Evolutionary conservation across 2,888 invertebrate genomes (phyloP), one percentile per base, ranked within the genome.

Genomic region (Drosophila setosimentum): DNA sequence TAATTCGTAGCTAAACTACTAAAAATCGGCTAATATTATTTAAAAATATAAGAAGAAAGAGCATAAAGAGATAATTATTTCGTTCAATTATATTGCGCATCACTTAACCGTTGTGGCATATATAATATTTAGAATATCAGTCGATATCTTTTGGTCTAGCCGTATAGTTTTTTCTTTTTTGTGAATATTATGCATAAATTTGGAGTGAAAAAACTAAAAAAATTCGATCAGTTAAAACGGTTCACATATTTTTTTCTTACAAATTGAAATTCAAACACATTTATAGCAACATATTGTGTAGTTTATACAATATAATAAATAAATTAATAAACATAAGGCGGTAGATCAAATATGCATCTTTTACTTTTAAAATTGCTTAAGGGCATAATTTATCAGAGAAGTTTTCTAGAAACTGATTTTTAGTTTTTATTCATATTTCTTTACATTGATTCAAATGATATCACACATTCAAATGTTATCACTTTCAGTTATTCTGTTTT

Each of bases 401-500:
- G 45, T 45, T 21, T 45, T 45, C 21, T 21, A 21, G 37, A 37
- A 45, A 45, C 7, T 45, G 8, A 49, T 49, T 48, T 24, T 54
- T 2, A 16, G 0, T 24, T 18, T 54, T 6, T 35, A 27, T 37
- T 27, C 11, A 54, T 35, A 54, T 37, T 37, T 37, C 18, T 35
- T 37, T 1, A 1, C 7, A 13, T 13, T 3, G 7, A 37, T 37
- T 54, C n/a, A 35, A 35, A 35, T 54, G 18, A 27, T 21, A n/a
- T n/a, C n/a, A n/a, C n/a, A n/a, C n/a, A n/a, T n/a, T n/a, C n/a
- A n/a, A n/a, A n/a, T n/a, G 29, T 66, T 32, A 30, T 29, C 11
- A 53, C 21, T 51, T 61, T 64, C 18, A 32, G 37, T 55, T 57
- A 57, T 61, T 55, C 37, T 29, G 32, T 49, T 58, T 68, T 37